Percentiles rank a stretch among this genome's conserved stretches.
These are phyloP conservation scores for Polia nebulosa DNA, from an alignment of 2,888 invertebrate species.

Conservation along the genomic window DNA sequence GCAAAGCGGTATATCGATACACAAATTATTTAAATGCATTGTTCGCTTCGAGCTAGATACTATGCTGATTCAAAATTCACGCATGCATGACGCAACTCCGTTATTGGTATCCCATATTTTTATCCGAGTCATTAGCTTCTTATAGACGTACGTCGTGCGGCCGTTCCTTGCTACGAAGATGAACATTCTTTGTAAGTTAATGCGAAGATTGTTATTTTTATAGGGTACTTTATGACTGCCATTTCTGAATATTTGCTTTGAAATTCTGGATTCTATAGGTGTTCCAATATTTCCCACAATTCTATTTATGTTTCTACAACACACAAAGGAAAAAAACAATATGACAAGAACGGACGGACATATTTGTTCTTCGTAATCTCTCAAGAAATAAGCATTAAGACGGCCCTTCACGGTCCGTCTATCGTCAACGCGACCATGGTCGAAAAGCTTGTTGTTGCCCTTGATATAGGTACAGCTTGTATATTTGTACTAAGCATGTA, in stretches of 20 bases:
- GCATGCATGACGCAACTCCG: constrained; percentile 61
- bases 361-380: too few relatives aligned
- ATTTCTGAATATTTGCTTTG: constrained; percentile 12
- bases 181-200: constrained; percentile 10
- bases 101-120: constrained; percentile 57
- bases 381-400: too few relatives aligned
- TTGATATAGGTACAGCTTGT: too few relatives aligned
- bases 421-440: too few relatives aligned
- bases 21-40: constrained; percentile 33
- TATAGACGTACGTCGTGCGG: constrained; percentile 23
- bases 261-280: neutral
- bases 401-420: too few relatives aligned
- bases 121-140: constrained; percentile 52
- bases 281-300: neutral
- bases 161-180: constrained; percentile 1
- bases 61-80: constrained; percentile 59
- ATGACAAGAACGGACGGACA: too few relatives aligned
- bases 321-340: neutral
- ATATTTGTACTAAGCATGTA: too few relatives aligned
- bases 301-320: neutral
- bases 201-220: constrained; percentile 13
- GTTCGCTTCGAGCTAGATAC: constrained; percentile 41
- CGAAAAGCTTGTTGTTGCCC: too few relatives aligned
- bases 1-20: constrained; percentile 24
- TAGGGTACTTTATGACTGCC: neutral